phyloP scores from a whole-genome alignment of 1,140 invertebrate species.

The Zaprionus tsacasi region DNA sequence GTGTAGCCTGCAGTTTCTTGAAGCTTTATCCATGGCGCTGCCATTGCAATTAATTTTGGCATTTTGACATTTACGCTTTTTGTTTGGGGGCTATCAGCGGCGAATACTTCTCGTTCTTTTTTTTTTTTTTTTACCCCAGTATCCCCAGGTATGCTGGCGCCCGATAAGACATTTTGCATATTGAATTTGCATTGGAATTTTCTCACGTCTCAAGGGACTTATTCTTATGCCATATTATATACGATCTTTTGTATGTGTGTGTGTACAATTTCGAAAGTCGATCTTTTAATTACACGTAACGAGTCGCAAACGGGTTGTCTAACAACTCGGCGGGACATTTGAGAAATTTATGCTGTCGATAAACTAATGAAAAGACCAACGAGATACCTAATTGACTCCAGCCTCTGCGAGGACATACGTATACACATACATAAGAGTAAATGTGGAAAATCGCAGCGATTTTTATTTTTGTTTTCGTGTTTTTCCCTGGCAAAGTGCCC shows the following conservation, averaged over 20 bases:
- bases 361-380: slow-evolving; percentile 76
- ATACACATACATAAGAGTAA: slow-evolving; percentile 44
- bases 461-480: neutral
- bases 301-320: slow-evolving; percentile 36
- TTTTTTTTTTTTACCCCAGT: slow-evolving; percentile 35
- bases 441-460: slow-evolving; percentile 26
- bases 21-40: slow-evolving; percentile 69
- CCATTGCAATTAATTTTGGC: slow-evolving; percentile 83
- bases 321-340: slow-evolving; percentile 61
- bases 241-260: neutral
- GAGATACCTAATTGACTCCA: slow-evolving; percentile 64
- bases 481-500: slow-evolving; percentile 9
- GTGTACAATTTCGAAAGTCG: slow-evolving; percentile 6
- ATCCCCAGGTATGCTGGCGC: slow-evolving; percentile 67
- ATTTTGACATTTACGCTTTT: slow-evolving; percentile 82
- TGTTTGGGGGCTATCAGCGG: slow-evolving; percentile 67
- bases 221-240: slow-evolving; percentile 5
- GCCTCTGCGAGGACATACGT: slow-evolving; percentile 30
- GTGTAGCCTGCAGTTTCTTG: slow-evolving; percentile 31
- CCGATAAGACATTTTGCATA: slow-evolving; percentile 74
- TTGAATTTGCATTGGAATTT: slow-evolving; percentile 73
- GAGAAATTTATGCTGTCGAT: slow-evolving; percentile 70
- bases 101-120: slow-evolving; percentile 61
- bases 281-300: slow-evolving; percentile 68
- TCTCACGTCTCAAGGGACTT: slow-evolving; percentile 74